phyloP scores from a whole-genome alignment of 2,888 invertebrate genomes.

The Lampropteryx suffumata region DNA sequence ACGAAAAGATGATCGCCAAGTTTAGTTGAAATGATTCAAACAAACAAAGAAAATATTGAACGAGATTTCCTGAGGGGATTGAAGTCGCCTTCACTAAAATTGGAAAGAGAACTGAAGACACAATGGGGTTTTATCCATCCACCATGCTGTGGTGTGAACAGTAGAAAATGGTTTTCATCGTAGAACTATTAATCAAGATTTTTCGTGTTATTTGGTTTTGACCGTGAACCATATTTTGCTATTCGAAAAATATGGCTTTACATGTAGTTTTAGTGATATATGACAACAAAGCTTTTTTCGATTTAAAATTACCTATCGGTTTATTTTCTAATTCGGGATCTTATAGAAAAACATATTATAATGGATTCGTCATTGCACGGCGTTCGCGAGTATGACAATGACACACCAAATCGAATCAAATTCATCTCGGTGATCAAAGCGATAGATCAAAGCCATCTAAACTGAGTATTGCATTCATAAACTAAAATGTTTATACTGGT shows the following conservation, averaged over 20 bases:
- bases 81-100: constrained; percentile 64
- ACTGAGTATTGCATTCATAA: too few relatives aligned
- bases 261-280: constrained; percentile 14
- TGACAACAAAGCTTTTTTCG: neutral
- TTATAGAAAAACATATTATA: too few relatives aligned
- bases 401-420: too few relatives aligned
- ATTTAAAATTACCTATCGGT: too few relatives aligned
- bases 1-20: constrained; percentile 30
- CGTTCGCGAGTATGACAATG: too few relatives aligned
- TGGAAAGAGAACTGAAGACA: constrained; percentile 66
- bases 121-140: constrained; percentile 59
- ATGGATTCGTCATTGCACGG: too few relatives aligned
- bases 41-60: constrained; percentile 66
- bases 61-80: constrained; percentile 67
- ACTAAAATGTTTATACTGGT: too few relatives aligned
- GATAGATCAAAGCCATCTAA: too few relatives aligned
- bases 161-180: constrained; percentile 43
- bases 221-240: constrained; percentile 32
- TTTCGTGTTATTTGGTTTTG: constrained; percentile 47
- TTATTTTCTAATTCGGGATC: too few relatives aligned
- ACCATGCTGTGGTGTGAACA: constrained; percentile 35
- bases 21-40: constrained; percentile 54
- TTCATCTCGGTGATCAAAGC: too few relatives aligned
- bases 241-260: constrained; percentile 24
- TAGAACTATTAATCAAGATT: constrained; percentile 52